Evolutionary conservation across 2,113 vertebrate genomes (phyloP), one percentile per base, ranked within the genome.

Genomic region (Prochilodus magdalenae): DNA sequence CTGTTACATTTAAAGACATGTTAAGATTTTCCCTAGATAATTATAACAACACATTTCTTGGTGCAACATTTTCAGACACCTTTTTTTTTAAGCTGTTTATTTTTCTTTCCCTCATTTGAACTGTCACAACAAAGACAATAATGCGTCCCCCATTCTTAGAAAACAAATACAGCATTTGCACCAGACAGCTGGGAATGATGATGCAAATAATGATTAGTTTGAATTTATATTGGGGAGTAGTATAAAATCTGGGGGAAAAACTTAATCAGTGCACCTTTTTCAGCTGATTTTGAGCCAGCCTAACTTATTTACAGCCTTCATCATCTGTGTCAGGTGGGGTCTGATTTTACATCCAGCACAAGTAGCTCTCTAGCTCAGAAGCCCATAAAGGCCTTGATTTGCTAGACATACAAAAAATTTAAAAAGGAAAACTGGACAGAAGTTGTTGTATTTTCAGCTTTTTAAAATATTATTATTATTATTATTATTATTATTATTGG

Each of bases 251-350:
- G 33, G 18, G 65, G 6, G 14, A 40, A 67, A 30, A 14, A 3
- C 49, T 51, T 57, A 0, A 12, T 40, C 11, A 22, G 18, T 40
- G 65, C 29, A 7, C 26, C 60, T 29, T 49, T 62, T 27, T 63
- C 20, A 30, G 75, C 75, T 77, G 57, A 16, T 49, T 66, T 14
- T 77, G 75, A 63, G 59, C 40, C 75, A 51, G 26, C 16, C 18
- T 49, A 69, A 18, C 65, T 69, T 3, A 1, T 60, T 60, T 22
- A 22, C 29, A 36, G 65, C 16, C n/a, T 40, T 33, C 40, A 3
- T 11, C 5, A 1, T 36, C 18, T 40, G 4, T n/a, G 40, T 22
- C 18, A 22, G n/a, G 5, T 20, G 18, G 14, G 22, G 18, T 36
- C 40, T 44, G 40, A 10, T 44, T 44, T 44, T 10, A 7, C 40